Base-by-base conservation (phyloP, 2,888 invertebrate genomes). In the Rapana venosa region DNA sequence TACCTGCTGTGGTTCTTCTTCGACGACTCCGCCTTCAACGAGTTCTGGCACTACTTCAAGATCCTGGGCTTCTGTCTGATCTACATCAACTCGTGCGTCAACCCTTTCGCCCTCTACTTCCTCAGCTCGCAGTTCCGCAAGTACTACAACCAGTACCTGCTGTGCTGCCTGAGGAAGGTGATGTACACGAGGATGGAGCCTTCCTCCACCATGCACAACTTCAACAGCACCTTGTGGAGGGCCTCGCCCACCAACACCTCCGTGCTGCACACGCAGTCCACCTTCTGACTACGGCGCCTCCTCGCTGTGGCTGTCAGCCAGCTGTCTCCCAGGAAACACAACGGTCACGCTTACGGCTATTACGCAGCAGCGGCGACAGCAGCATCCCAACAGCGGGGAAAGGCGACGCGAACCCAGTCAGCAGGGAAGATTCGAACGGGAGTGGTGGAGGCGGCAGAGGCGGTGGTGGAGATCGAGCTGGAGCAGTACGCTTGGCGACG, bases 121-220 rank as follows among this genome's bases (percentile, higher is more conserved):
- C 98, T 98, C 92, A 98, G 98, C 95, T 98, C 98, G 83, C 98
- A 98, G 92, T 99, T 98, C 96, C 97, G 98, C 94, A 98, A 98
- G 96, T 98, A 98, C 95, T 98, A 98, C 96, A 98, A 98, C 96
- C 97, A 98, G 97, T 98, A 98, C 96, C 97, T 99, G 56, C 98
- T 98, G 96, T 98, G 98, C 96, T 97, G 97, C 91, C 95, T 95
- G 89, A 93, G 92, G 5, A 92, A 91, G 36, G 89, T 91, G 35
- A 91, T 92, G 32, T 93, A 93, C 61, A 92, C 92, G 88, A 91
- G 92, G 2, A 92, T 93, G 30, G 93, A 93, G 20, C 93, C 93
- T 30, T 93, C 93, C 8, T 93, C 94, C 8, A 92, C 93, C n/a
- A 93, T 94, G 92, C 93, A 94, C 86, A 93, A 94, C 83, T 93